phyloP scores from a whole-genome alignment of 2,113 vertebrate species.

The Eurypyga helias region DNA sequence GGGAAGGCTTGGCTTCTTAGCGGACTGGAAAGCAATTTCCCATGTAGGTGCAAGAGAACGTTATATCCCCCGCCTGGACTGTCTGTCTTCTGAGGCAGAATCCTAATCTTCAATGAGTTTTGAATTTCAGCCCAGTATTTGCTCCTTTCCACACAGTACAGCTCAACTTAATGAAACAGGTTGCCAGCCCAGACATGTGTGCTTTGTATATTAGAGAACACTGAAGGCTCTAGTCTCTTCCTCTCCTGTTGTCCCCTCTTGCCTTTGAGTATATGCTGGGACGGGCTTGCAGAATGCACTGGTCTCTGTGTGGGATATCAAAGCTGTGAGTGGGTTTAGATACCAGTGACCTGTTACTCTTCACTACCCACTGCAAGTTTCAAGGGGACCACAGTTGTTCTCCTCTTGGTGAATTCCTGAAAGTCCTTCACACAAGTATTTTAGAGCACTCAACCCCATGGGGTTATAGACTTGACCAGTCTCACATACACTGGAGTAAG shows the following conservation, averaged over 20 bases:
- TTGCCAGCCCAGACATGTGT: neutral
- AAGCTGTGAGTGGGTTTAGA: neutral
- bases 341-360: neutral
- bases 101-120: neutral
- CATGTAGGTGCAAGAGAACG: neutral
- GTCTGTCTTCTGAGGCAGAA: neutral
- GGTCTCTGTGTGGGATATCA: neutral
- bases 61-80: neutral
- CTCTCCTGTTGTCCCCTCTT: neutral
- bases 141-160: neutral
- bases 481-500: neutral
- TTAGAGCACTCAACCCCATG: neutral
- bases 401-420: neutral
- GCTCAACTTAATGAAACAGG: neutral
- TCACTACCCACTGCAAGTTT: neutral
- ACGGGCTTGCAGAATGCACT: neutral
- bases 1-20: neutral
- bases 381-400: neutral
- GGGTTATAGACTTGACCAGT: neutral
- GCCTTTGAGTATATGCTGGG: neutral
- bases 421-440: neutral
- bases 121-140: neutral
- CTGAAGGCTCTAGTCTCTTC: neutral
- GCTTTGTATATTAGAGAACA: neutral
- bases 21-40: neutral